Evolutionary conservation across 2,888 invertebrate species (phyloP).

Genomic region (Nebria brevicollis): DNA sequence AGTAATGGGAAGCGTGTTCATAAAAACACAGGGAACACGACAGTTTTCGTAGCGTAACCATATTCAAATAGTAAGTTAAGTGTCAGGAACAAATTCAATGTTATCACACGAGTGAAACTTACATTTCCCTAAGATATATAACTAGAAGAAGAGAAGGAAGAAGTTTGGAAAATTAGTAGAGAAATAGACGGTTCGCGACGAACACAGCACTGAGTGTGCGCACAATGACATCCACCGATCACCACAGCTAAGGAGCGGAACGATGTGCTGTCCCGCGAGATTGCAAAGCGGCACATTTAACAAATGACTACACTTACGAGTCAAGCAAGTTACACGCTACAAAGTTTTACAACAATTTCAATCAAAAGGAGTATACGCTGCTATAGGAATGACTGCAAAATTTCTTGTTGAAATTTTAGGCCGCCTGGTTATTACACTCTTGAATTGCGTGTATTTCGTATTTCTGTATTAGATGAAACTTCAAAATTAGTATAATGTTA

Average conservation of each 20-base stretch:
- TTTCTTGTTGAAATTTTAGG: constrained; percentile 31
- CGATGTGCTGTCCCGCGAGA: constrained; percentile 53
- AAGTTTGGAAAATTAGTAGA: constrained; percentile 38
- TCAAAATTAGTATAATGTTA: background rate
- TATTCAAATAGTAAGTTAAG: constrained; percentile 7
- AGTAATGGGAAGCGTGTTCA: background rate
- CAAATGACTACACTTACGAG: constrained; percentile 56
- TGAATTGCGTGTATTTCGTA: background rate
- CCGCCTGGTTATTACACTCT: background rate
- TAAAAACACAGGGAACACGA: background rate
- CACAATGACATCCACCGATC: constrained; percentile 38
- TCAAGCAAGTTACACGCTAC: constrained; percentile 50
- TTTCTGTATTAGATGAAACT: background rate
- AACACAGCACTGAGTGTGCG: constrained; percentile 7
- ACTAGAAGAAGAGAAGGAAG: background rate
- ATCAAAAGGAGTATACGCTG: constrained; percentile 58
- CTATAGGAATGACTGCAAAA: constrained; percentile 50
- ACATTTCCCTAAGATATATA: constrained; percentile 28
- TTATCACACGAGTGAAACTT: constrained; percentile 3
- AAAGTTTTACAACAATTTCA: constrained; percentile 61
- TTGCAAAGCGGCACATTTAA: constrained; percentile 55
- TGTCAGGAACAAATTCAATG: constrained; percentile 29
- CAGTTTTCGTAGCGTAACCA: background rate
- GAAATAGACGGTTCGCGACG: constrained; percentile 14
- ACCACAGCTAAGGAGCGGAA: constrained; percentile 53